These are phyloP conservation scores for Metalampra italica DNA, from an alignment of 2,888 invertebrate genomes.

Conservation along the genomic window DNA sequence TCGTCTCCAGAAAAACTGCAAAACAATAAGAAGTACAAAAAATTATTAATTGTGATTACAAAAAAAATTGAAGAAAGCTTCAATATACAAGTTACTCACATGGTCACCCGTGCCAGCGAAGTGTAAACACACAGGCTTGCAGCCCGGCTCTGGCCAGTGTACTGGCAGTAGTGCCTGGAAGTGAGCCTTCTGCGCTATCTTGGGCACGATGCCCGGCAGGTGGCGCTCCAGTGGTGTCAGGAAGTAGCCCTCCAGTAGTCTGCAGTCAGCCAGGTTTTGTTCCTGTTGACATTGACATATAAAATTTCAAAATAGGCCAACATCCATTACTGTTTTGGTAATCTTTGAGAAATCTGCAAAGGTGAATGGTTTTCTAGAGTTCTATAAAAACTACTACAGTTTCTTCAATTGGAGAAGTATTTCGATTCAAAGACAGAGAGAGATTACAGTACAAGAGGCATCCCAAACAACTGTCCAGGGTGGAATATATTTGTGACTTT, in stretches of 20 bases:
- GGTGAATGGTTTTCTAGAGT: too few relatives aligned
- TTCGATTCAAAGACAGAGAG: too few relatives aligned
- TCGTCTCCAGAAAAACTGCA: conserved; percentile 93
- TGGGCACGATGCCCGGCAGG: conserved; percentile 92
- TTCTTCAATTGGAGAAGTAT: too few relatives aligned
- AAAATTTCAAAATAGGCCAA: too few relatives aligned
- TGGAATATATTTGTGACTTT: too few relatives aligned
- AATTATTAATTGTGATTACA: not conserved
- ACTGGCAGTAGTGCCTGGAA: conserved; percentile 89
- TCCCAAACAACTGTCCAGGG: too few relatives aligned
- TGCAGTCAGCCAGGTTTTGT: conserved; percentile 84
- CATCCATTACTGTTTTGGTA: too few relatives aligned
- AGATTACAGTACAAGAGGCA: too few relatives aligned
- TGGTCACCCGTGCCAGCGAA: conserved; percentile 99
- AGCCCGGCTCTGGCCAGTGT: conserved; percentile 84
- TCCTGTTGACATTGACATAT: conserved; percentile 71
- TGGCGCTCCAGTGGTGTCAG: conserved; percentile 88
- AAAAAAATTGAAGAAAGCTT: not conserved
- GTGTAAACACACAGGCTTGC: conserved; percentile 94
- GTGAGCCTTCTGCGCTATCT: conserved; percentile 88
- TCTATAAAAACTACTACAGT: too few relatives aligned
- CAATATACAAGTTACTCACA: conserved; percentile 74
- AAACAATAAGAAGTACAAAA: conserved; percentile 17
- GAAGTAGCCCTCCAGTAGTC: conserved; percentile 92
- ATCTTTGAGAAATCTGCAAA: too few relatives aligned